Evolutionary conservation across 2,113 vertebrate species (phyloP).

Genomic region (Ceratotherium simum): DNA sequence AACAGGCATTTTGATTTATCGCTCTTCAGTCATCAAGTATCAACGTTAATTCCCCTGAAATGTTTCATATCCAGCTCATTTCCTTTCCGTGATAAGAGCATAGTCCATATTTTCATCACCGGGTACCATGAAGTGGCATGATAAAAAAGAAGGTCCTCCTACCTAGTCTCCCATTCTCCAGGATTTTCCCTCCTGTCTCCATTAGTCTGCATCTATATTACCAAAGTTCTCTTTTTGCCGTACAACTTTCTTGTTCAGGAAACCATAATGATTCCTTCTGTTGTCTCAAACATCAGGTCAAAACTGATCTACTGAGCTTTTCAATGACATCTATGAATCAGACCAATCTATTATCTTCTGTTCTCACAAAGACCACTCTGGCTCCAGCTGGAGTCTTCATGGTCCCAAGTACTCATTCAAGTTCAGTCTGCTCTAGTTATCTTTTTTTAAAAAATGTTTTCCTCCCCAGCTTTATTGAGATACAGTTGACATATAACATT

Average conservation of each 20-base stretch:
- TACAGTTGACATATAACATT: background rate
- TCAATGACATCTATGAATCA: background rate
- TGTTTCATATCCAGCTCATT: background rate
- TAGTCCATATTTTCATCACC: background rate
- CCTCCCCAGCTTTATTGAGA: background rate
- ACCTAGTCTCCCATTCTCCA: background rate
- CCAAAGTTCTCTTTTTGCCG: background rate
- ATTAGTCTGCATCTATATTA: background rate
- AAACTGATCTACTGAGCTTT: background rate
- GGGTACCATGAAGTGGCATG: background rate
- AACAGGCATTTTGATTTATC: background rate
- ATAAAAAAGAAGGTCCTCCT: background rate
- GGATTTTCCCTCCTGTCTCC: background rate
- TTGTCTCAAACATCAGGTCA: background rate
- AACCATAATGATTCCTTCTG: background rate
- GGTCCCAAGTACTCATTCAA: background rate
- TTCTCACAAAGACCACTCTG: background rate
- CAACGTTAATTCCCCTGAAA: background rate
- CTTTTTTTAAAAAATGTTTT: background rate
- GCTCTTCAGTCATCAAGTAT: background rate
- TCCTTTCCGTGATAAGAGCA: background rate
- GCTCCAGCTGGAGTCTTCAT: background rate
- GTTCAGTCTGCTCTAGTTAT: background rate
- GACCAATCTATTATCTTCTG: background rate
- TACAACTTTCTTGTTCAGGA: background rate